A percentile compares a stretch with the other conserved stretches of the same genome.
Conservation (phyloP, 2,797 vertebrate species). For the Aldrovandia affinis region DNA sequence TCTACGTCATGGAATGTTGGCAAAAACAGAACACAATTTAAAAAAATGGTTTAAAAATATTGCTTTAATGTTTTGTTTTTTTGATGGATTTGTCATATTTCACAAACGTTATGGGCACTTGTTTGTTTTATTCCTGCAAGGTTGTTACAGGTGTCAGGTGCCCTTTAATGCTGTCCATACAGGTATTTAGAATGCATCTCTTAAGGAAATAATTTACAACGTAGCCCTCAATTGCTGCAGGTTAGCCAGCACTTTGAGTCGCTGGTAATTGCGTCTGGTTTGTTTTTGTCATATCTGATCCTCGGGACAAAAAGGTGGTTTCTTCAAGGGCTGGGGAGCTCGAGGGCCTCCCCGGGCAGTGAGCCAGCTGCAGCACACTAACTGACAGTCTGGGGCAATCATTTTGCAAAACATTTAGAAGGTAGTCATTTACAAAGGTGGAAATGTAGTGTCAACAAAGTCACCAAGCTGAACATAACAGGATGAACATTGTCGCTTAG, state of each 20-base stretch:
- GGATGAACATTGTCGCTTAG: slow-evolving; percentile 29
- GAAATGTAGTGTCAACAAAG: slow-evolving; percentile 28
- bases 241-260: slow-evolving; percentile 6
- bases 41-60: too few relatives aligned
- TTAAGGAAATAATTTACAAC: neutral
- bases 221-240: neutral
- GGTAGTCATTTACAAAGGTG: neutral
- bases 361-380: slow-evolving; percentile 39
- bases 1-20: too few relatives aligned
- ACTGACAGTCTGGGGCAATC: neutral
- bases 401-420: neutral
- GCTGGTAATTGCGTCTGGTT: slow-evolving; percentile 24
- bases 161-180: neutral
- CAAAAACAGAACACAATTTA: too few relatives aligned
- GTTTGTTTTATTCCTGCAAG: too few relatives aligned
- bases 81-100: too few relatives aligned
- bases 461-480: slow-evolving; percentile 55
- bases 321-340: slow-evolving; percentile 1
- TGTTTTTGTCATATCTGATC: slow-evolving; percentile 37
- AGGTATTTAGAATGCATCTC: neutral
- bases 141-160: too few relatives aligned
- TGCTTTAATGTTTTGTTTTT: too few relatives aligned
- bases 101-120: too few relatives aligned
- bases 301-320: slow-evolving; percentile 44
- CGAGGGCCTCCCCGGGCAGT: slow-evolving; percentile 11